Conservation (phyloP, 2,888 invertebrate genomes). For the Junonia oenone region DNA sequence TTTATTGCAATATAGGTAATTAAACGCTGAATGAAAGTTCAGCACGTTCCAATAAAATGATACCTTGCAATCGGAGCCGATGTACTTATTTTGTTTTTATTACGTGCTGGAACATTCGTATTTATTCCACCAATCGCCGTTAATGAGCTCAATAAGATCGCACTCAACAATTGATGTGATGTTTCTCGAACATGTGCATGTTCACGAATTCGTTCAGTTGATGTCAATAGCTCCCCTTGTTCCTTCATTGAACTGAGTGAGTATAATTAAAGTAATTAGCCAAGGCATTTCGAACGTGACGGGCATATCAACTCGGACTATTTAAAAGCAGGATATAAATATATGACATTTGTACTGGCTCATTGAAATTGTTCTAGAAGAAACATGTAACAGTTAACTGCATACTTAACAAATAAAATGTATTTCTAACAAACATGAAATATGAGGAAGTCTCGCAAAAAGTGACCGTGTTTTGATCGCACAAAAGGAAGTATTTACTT, state of each 20-base stretch:
- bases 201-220: conserved; percentile 19
- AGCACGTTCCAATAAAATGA: conserved; percentile 1
- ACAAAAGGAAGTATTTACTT: background rate
- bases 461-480: background rate
- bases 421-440: background rate
- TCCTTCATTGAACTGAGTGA: background rate
- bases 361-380: background rate
- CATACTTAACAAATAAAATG: background rate
- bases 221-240: background rate
- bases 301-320: background rate
- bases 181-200: conserved; percentile 43
- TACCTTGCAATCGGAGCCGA: background rate
- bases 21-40: background rate
- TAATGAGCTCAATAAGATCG: conserved; percentile 64
- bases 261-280: background rate
- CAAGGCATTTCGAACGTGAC: background rate
- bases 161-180: conserved; percentile 43
- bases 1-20: background rate
- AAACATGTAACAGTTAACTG: background rate
- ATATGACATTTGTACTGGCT: background rate
- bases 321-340: background rate
- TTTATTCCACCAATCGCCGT: conserved; percentile 32
- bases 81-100: conserved; percentile 21
- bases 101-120: conserved; percentile 16
- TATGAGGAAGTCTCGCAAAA: background rate